Evolutionary conservation across 2,888 invertebrate species (phyloP).

Genomic region (Drosophila prolongata): DNA sequence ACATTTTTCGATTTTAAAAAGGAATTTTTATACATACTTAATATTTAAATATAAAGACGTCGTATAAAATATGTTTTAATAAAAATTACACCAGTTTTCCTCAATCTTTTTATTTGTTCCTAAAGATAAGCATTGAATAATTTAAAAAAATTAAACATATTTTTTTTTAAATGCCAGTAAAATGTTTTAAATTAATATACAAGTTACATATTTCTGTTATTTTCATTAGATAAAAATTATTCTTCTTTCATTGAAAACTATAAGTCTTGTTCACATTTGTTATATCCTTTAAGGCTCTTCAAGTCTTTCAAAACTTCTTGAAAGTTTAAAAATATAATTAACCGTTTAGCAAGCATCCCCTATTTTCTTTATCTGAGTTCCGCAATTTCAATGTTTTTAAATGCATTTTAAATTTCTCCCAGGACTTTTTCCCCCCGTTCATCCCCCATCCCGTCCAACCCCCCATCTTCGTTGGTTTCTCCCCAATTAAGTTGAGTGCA

Average conservation of each 20-base stretch:
- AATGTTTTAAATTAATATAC: too few relatives aligned
- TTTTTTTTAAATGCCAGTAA: too few relatives aligned
- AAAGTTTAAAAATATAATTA: not conserved
- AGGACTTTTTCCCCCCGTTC: constrained; percentile 31
- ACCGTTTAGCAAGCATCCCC: constrained; percentile 30
- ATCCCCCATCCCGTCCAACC: constrained; percentile 13
- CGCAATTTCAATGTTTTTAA: constrained; percentile 34
- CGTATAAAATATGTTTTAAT: too few relatives aligned
- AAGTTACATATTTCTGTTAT: too few relatives aligned
- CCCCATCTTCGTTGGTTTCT: constrained; percentile 7
- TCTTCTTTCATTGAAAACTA: too few relatives aligned
- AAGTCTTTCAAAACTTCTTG: not conserved
- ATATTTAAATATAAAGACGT: not conserved
- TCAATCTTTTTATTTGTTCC: too few relatives aligned
- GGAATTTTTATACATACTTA: too few relatives aligned
- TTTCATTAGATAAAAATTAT: too few relatives aligned
- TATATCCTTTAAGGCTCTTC: not conserved
- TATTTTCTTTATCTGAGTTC: not conserved
- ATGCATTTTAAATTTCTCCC: constrained; percentile 44
- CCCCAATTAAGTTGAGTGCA: constrained; percentile 75
- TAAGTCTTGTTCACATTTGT: not conserved
- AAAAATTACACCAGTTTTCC: too few relatives aligned
- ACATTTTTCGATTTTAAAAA: not conserved
- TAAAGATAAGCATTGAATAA: too few relatives aligned
- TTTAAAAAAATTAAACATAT: too few relatives aligned